Conservation (phyloP, 1,140 invertebrate species). For the Saxidomus purpurata region DNA sequence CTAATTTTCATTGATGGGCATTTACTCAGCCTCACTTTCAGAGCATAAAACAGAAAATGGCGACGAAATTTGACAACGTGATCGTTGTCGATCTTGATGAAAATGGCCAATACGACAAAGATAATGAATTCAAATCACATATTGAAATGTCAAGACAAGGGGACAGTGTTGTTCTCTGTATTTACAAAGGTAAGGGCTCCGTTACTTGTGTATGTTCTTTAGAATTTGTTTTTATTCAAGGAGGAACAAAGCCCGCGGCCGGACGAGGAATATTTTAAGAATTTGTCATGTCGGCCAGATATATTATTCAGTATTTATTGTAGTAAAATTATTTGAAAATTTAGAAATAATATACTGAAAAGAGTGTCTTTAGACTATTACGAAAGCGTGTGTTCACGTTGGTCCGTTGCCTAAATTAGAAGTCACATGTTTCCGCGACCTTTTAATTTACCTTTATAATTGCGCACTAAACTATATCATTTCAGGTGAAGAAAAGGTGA, state of each 20-base stretch:
- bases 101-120: slow-evolving; percentile 76
- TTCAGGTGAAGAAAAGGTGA: slow-evolving; percentile 73
- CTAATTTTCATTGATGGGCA: slow-evolving; percentile 19
- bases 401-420: too few species aligned
- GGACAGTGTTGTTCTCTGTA: slow-evolving; percentile 71
- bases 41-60: slow-evolving; percentile 78
- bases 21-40: slow-evolving; percentile 63
- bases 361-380: too few species aligned
- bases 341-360: too few species aligned
- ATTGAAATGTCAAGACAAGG: slow-evolving; percentile 75
- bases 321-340: too few species aligned
- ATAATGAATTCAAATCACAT: slow-evolving; percentile 68
- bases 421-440: too few species aligned
- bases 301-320: too few species aligned
- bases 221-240: neutral
- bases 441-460: too few species aligned
- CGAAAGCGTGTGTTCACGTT: too few species aligned
- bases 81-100: slow-evolving; percentile 78
- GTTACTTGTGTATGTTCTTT: neutral
- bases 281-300: too few species aligned
- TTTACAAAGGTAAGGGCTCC: slow-evolving; percentile 76
- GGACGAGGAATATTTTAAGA: neutral
- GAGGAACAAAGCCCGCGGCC: slow-evolving; percentile 26
- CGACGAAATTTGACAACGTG: slow-evolving; percentile 85
- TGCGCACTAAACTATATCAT: slow-evolving; percentile 35